Percentiles rank a stretch among this genome's conserved stretches.
Conservation (phyloP, 1,140 invertebrate species). For the Zaprionus davidi region DNA sequence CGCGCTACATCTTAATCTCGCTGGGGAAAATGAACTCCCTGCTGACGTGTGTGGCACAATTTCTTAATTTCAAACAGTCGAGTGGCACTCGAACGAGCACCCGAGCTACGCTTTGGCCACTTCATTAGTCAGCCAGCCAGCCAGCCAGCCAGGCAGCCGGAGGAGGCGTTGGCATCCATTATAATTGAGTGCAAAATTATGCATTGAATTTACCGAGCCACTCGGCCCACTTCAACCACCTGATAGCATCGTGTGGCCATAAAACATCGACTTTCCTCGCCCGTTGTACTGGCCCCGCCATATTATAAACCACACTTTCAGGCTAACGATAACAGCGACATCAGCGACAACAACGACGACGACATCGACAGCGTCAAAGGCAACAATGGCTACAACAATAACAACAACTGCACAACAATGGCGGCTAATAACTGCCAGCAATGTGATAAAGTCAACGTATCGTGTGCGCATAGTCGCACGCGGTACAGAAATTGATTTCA, state of each 20-base stretch:
- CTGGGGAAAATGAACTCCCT: background rate
- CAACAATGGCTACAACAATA: constrained; percentile 36
- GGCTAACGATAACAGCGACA: constrained; percentile 60
- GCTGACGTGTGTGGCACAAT: constrained; percentile 46
- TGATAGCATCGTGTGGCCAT: constrained; percentile 69
- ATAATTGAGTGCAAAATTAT: constrained; percentile 83
- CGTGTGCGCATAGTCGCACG: constrained; percentile 12
- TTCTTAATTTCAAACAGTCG: constrained; percentile 48
- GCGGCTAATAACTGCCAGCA: constrained; percentile 67
- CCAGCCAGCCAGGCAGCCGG: too few relatives aligned
- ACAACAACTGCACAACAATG: constrained; percentile 64
- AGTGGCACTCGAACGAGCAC: constrained; percentile 35
- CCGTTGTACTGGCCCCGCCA: constrained; percentile 39
- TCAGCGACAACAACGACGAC: constrained; percentile 25
- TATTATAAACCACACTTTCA: constrained; percentile 73
- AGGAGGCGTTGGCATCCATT: constrained; percentile 51
- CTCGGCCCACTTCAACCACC: constrained; percentile 42
- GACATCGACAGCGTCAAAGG: constrained; percentile 2
- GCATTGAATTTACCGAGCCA: constrained; percentile 65
- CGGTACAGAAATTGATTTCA: constrained; percentile 5
- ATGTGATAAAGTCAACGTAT: constrained; percentile 47
- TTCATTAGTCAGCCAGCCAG: constrained; percentile 55
- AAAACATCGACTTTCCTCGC: constrained; percentile 70
- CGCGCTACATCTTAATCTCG: constrained; percentile 30
- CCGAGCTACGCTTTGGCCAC: constrained; percentile 50